Conservation (phyloP, 2,113 vertebrate species). For the Alces alces region DNA sequence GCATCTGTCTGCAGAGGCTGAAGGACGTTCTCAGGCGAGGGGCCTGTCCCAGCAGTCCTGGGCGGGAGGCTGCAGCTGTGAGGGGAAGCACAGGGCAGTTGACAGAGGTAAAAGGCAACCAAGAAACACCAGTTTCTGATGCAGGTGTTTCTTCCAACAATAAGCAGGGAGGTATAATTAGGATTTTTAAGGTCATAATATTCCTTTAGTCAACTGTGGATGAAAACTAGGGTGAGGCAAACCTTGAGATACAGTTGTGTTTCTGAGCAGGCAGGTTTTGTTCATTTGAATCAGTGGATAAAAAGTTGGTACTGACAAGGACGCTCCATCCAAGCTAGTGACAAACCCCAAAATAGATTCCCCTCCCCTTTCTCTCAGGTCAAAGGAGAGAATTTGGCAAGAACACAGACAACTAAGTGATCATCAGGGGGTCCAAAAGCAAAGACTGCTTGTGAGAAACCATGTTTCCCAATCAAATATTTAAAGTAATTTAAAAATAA, state of each 20-base stretch:
- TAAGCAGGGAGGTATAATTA: neutral
- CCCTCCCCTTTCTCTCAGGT: neutral
- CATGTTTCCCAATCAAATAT: conserved; percentile 30
- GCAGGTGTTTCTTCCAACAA: neutral
- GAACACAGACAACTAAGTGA: conserved; percentile 1
- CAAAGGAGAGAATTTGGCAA: neutral
- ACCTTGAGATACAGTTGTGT: conserved; percentile 35
- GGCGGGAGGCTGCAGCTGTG: neutral
- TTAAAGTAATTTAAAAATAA: conserved; percentile 5
- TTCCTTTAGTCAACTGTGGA: neutral
- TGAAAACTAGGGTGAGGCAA: neutral
- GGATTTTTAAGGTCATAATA: neutral
- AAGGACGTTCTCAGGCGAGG: neutral
- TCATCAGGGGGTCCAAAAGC: neutral
- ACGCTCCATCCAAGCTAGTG: neutral
- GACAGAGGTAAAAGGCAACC: neutral
- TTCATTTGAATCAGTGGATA: conserved; percentile 50
- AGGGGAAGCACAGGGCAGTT: neutral
- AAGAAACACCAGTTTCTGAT: neutral
- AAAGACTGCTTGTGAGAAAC: conserved; percentile 1
- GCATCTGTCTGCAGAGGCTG: neutral
- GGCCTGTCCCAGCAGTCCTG: neutral
- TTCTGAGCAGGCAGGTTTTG: neutral
- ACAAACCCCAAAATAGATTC: neutral
- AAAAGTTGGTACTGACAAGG: neutral